Percentiles rank a stretch among this genome's conserved stretches.
Conservation (phyloP, 2,888 invertebrate species). For the Nezara viridula region DNA sequence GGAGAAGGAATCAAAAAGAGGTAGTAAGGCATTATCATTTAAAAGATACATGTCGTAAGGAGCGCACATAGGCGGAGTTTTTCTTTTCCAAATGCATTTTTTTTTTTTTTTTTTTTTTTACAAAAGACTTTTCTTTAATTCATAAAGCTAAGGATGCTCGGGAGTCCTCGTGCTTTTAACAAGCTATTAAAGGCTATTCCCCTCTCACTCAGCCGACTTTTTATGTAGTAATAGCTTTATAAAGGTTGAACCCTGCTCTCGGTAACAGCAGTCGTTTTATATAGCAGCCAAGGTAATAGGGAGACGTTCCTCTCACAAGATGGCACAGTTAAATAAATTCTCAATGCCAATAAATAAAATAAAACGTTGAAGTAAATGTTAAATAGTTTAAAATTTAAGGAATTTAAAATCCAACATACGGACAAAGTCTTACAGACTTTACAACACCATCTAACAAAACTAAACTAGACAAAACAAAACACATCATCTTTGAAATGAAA, state of each 20-base stretch:
- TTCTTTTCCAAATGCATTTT: background rate
- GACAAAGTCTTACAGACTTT: no score
- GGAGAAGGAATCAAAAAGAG: background rate
- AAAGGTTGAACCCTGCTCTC: background rate
- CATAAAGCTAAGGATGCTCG: background rate
- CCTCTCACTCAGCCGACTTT: constrained; percentile 43
- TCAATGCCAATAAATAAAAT: background rate
- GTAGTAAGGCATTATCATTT: background rate
- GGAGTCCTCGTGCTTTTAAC: constrained; percentile 39
- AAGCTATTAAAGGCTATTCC: constrained; percentile 38
- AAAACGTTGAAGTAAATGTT: background rate
- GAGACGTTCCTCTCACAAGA: background rate
- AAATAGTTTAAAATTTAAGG: no score
- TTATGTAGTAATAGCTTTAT: constrained; percentile 11
- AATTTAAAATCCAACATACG: no score
- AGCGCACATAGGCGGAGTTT: background rate
- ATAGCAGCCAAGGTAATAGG: background rate
- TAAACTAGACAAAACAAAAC: no score
- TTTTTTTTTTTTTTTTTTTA: background rate
- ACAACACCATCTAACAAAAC: no score
- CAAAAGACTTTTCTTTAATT: constrained; percentile 30
- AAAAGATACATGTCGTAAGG: background rate
- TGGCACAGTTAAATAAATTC: background rate
- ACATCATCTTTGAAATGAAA: no score
- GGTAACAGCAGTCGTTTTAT: background rate